Base-by-base conservation (phyloP, 2,113 vertebrate genomes). In the Toxostoma redivivum region DNA sequence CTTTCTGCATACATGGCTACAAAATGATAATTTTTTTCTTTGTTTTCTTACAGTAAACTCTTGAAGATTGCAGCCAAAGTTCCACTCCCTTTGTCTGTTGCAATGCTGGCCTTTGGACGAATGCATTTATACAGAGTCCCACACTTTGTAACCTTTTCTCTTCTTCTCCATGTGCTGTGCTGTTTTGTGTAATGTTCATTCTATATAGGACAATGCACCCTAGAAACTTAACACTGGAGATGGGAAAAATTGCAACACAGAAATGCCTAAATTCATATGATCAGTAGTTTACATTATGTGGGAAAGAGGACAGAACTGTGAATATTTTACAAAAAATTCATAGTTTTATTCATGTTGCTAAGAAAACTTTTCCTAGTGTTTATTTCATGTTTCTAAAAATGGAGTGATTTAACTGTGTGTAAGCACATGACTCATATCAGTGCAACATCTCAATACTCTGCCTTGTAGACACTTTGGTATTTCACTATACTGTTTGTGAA, bases 51-150 rank as follows among this genome's bases (percentile, higher is more conserved):
- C 98, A 99, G 99, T 96, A 99, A 98, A 96, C 96, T 99, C 56
- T 97, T 99, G 98, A 98, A 97, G 96, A 97, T 98, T 19, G 94
- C 97, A 48, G 97, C 98, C 58, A 95, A 96, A 67, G 96, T 99
- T 81, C 98, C 98, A 57, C 97, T 99, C 44, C 98, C 98, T 58
- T 88, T 99, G 95, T 98, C 98, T 66, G 74, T 99, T 53, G 97
- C 98, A 82, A 97, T 98, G 98, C 96, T 99, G 95, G 98, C 98
- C 74, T 99, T 99, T 88, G 99, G 98, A 95, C 97, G 97, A 9
- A 94, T 98, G 62, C 99, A 99, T 97, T 98, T 99, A 61, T 99
- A 99, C 96, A 98, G 98, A 97, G 96, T 99, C 89, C 98, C 98
- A 21, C 97, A 99, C 94, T 99, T 99, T 82, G 91, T 99, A 88